Base-by-base conservation (phyloP, 2,888 invertebrate genomes). In the Sphecodes monilicornis region DNA sequence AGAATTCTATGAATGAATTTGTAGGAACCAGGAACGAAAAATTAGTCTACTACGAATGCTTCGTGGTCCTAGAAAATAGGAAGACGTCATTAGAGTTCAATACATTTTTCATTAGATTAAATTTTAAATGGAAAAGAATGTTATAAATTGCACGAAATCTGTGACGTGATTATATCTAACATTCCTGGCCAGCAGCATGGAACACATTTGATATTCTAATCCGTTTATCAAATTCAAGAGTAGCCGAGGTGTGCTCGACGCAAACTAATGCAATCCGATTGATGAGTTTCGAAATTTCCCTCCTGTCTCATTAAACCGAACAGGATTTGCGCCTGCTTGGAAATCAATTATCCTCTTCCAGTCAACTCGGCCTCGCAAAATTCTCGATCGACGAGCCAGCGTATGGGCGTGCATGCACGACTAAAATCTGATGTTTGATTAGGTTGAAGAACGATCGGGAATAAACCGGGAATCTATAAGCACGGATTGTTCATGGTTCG, bases 271-370 rank as follows among this genome's bases (percentile, higher is more conserved):
- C 26, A 68, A 36, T 77, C 39, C 69, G 26, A 69, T 71, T 39
- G 26, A n/a, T 64, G 29, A 70, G 43, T 57, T 60, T 41, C 41
- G 77, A 77, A 82, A 75, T 81, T 29, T 46, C 82, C n/a, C 29
- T 57, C n/a, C 43, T 22, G 60, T 43, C 32, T 43, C 69, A 43
- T 71, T 57, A 32, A 29, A 71, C 32, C 18, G 39, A 71, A 71
- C 29, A 13, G 71, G 57, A 22, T 66, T 32, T 26, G 76, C 26
- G 54, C 71, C 6, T 71, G 66, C 36, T 26, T 29, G 43, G 32
- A 64, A 83, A 82, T 83, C 70, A 75, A 82, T 76, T 83, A 82
- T 68, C 70, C 50, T 57, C 73, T 57, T 69, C 69, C 76, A 76
- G 46, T 41, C 39, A 32, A 68, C 16, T 8, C 71, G 39, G 22